These are phyloP conservation scores for Meleagris gallopavo DNA, from an alignment of 2,113 vertebrate species.

Conservation along the genomic window DNA sequence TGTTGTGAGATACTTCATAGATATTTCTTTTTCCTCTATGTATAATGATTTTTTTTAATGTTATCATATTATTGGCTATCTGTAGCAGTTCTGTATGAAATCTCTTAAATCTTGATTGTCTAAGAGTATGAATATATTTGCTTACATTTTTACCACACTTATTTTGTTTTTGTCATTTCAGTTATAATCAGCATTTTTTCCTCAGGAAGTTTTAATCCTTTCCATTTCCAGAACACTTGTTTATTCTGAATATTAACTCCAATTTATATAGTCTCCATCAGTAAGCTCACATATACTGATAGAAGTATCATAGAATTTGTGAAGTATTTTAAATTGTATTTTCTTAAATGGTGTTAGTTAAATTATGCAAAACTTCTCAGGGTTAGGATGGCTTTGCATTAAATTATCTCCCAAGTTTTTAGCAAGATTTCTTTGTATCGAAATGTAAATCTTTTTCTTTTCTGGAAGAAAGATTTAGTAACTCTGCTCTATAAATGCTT, in stretches of 20 bases:
- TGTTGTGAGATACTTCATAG: not conserved
- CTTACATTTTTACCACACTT: not conserved
- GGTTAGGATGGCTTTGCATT: not conserved
- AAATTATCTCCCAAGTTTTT: not conserved
- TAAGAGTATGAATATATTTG: not conserved
- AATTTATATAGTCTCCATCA: not conserved
- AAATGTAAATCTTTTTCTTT: not conserved
- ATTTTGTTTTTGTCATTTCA: not conserved
- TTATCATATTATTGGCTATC: not conserved
- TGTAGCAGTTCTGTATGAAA: not conserved
- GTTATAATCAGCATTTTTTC: not conserved
- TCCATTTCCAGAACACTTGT: not conserved
- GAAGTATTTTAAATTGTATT: not conserved
- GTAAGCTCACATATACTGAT: not conserved
- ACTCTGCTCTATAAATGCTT: not conserved
- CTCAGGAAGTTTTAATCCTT: not conserved
- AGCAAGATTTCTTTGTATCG: not conserved
- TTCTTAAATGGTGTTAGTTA: not conserved
- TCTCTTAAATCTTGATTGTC: not conserved
- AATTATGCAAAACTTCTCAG: not conserved
- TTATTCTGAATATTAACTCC: not conserved
- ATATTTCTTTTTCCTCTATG: not conserved
- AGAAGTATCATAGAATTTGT: not conserved
- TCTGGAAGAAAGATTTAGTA: not conserved
- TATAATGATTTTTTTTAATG: not conserved